Conservation (phyloP, 2,797 vertebrate genomes). For the Brachyalestes nurse region DNA sequence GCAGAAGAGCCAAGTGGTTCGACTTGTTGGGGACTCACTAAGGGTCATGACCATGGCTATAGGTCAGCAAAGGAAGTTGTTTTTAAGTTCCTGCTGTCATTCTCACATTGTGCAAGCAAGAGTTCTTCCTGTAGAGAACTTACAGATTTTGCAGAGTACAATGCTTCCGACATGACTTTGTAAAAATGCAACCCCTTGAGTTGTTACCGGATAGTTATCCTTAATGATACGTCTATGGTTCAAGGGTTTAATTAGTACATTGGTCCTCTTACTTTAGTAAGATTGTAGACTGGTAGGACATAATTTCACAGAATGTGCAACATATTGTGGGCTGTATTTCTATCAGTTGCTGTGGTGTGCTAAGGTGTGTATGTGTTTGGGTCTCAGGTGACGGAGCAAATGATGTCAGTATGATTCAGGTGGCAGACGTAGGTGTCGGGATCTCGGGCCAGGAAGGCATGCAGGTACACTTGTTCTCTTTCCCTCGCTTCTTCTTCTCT, state of each 20-base stretch:
- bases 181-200: too few species aligned
- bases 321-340: background rate
- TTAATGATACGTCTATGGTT: background rate
- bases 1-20: slow-evolving; percentile 93
- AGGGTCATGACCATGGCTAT: slow-evolving; percentile 90
- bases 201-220: background rate
- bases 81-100: background rate
- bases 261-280: too few species aligned
- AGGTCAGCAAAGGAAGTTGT: slow-evolving; percentile 75
- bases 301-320: background rate
- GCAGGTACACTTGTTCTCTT: slow-evolving; percentile 82
- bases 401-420: slow-evolving; percentile 97
- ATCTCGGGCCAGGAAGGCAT: slow-evolving; percentile 96
- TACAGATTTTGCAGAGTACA: too few species aligned
- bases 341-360: background rate
- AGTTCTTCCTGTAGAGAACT: background rate
- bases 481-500: background rate
- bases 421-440: slow-evolving; percentile 90
- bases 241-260: background rate
- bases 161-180: too few species aligned
- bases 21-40: slow-evolving; percentile 81
- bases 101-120: background rate
- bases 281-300: background rate
- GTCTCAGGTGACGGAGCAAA: slow-evolving; percentile 93
- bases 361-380: background rate